Conservation (phyloP, 2,113 vertebrate species). For the Xenopus borealis region DNA sequence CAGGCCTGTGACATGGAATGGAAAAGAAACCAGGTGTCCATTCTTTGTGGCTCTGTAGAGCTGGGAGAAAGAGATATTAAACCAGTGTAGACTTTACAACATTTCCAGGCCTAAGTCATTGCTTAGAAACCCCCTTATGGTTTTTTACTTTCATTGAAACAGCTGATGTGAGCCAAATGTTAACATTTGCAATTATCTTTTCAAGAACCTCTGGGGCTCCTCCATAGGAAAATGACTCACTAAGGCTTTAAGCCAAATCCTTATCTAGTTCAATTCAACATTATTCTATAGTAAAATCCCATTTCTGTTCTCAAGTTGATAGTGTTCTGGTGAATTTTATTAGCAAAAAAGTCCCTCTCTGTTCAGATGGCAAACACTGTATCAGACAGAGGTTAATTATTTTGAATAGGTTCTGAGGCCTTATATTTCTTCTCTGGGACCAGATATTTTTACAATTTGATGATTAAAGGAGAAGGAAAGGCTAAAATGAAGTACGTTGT, state of each 20-base stretch:
- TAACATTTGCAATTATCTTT: conserved; percentile 25
- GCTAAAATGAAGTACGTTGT: too few species aligned
- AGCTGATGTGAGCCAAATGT: conserved; percentile 37
- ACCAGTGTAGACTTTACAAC: not conserved
- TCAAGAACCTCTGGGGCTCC: conserved; percentile 45
- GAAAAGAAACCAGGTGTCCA: not conserved
- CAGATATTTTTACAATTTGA: too few species aligned
- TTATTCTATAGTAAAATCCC: not conserved
- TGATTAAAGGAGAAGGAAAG: too few species aligned
- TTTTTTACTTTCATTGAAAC: conserved; percentile 3
- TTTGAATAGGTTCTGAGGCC: not conserved
- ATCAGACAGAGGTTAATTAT: not conserved
- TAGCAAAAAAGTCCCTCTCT: not conserved
- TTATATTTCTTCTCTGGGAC: not conserved
- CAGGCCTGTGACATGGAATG: not conserved
- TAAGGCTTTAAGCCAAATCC: not conserved
- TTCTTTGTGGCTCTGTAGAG: not conserved
- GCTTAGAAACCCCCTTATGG: conserved; percentile 32
- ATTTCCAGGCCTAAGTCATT: conserved; percentile 32
- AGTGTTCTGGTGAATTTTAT: not conserved
- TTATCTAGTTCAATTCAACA: conserved; percentile 1
- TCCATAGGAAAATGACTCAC: conserved; percentile 23
- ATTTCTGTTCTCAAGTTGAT: not conserved
- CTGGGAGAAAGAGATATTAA: not conserved
- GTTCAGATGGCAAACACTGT: not conserved